Conservation (phyloP, 2,888 invertebrate species). For the Leptura quadrifasciata region DNA sequence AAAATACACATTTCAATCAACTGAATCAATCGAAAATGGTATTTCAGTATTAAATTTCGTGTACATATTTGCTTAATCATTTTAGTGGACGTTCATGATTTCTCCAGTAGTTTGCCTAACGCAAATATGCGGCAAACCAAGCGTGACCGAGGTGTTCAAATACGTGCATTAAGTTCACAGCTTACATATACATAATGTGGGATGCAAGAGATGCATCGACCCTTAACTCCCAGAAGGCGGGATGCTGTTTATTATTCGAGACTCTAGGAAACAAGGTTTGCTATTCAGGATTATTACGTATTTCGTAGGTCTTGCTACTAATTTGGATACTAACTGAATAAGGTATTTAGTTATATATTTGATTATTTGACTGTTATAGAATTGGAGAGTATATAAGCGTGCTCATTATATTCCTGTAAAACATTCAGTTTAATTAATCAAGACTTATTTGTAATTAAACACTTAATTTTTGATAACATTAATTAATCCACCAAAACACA, state of each 20-base stretch:
- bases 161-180: slow-evolving; percentile 38
- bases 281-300: neutral
- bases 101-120: slow-evolving; percentile 24
- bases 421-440: too few species aligned
- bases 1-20: neutral
- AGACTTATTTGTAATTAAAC: too few species aligned
- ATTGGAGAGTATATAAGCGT: too few species aligned
- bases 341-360: too few species aligned
- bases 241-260: slow-evolving; percentile 9
- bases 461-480: too few species aligned
- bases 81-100: slow-evolving; percentile 14
- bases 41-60: slow-evolving; percentile 18
- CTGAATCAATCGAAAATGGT: neutral
- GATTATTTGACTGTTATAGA: too few species aligned
- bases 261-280: neutral
- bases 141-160: slow-evolving; percentile 43
- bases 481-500: too few species aligned
- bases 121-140: slow-evolving; percentile 39
- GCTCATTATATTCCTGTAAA: too few species aligned
- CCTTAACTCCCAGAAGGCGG: neutral
- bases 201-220: slow-evolving; percentile 10
- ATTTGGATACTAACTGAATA: too few species aligned
- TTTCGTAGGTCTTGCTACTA: too few species aligned
- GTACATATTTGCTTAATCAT: slow-evolving; percentile 16
- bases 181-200: slow-evolving; percentile 9